Conservation (phyloP, 1,140 invertebrate genomes). For the Aphaenogaster rudis region DNA sequence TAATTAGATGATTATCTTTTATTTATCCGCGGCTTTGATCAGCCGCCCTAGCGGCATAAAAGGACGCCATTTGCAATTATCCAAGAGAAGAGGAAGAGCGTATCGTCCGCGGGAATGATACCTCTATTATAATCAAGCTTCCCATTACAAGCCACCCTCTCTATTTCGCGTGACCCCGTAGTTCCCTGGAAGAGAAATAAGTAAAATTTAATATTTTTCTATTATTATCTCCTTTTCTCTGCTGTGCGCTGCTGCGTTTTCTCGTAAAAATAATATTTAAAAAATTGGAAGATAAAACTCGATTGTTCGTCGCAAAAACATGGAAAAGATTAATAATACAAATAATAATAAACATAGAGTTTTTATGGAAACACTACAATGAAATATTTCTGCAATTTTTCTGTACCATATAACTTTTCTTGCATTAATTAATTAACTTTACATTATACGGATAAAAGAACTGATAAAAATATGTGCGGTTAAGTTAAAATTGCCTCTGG, state of each 20-base stretch:
- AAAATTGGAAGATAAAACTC: not conserved
- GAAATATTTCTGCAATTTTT: not conserved
- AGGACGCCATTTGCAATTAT: slow-evolving; percentile 85
- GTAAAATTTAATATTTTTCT: slow-evolving; percentile 29
- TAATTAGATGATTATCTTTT: slow-evolving; percentile 85
- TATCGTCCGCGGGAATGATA: slow-evolving; percentile 83
- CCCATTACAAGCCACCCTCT: slow-evolving; percentile 81
- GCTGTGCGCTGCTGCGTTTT: not conserved
- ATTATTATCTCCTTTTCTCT: not conserved
- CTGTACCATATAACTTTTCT: not conserved
- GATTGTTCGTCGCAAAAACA: not conserved
- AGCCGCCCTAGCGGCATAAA: slow-evolving; percentile 78
- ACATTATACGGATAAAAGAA: not conserved
- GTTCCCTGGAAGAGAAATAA: slow-evolving; percentile 71
- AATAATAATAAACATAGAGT: not conserved
- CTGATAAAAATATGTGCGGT: not conserved
- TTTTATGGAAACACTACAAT: not conserved
- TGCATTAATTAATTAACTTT: not conserved
- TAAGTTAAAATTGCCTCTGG: not conserved
- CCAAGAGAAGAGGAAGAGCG: slow-evolving; percentile 78
- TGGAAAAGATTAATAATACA: not conserved
- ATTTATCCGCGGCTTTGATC: slow-evolving; percentile 84
- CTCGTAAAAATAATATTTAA: not conserved
- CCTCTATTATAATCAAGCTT: slow-evolving; percentile 86
- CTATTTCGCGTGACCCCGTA: slow-evolving; percentile 10